Base-by-base conservation (phyloP, 1,140 invertebrate genomes). In the Drosophila subpulchrella region DNA sequence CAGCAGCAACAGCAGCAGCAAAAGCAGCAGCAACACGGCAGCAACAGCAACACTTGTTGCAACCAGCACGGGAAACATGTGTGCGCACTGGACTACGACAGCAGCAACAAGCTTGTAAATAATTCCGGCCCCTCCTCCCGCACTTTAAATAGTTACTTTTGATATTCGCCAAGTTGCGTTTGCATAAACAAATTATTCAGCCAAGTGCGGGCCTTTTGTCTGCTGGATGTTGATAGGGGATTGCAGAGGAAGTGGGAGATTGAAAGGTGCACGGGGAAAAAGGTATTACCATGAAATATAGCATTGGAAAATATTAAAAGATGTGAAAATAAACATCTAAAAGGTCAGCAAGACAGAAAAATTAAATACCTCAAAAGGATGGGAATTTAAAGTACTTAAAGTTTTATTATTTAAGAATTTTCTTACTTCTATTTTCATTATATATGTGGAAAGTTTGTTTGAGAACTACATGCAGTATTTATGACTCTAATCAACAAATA, bases 71-170 rank as follows among this genome's bases (percentile, higher is more conserved):
- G 44, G 48, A 47, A 66, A 58, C 67, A 71, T 71, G 65, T 65
- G 59, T 71, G 75, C 42, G 32, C 75, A 78, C 53, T 72, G 48
- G 56, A 46, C 66, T 65, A 59, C 66, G 56, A 78, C 65, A 72
- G 53, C 65, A 72, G 53, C 51, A 75, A 77, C 79, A 74, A 75
- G 79, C 68, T 78, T 72, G 58, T 83, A 83, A 82, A 79, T 74
- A 62, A 56, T 61, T 39, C 10, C 53, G 27, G 34, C 42, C 47
- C 59, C 46, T n/a, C 61, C 36, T 56, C 8, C 51, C 51, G 66
- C 65, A 71, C 67, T 71, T 50, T 48, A 70, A 57, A 71, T 58
- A 50, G 67, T 71, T 57, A 48, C 44, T 57, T 57, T 57, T 50
- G 65, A 71, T 71, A 58, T 71, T 71, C 67, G 66, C 51, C 30